phyloP scores from a whole-genome alignment of 2,113 vertebrate species.

The Alligator sinensis region DNA sequence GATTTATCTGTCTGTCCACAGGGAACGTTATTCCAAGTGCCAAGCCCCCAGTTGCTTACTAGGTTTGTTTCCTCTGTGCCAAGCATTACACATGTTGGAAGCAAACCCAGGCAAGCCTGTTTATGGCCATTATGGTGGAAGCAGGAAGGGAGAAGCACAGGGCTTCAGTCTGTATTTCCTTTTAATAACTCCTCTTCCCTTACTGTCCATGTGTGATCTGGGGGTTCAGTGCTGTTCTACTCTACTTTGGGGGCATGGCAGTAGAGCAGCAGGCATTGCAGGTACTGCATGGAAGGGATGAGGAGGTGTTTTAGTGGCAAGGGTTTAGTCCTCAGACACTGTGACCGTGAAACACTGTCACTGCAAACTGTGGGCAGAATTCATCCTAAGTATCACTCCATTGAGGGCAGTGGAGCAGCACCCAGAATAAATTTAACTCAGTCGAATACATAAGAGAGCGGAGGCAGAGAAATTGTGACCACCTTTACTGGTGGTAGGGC shows the following conservation, averaged over 20 bases:
- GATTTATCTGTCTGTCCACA: not conserved
- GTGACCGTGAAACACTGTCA: too few species aligned
- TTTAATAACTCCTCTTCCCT: not conserved
- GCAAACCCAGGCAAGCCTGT: not conserved
- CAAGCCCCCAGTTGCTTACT: accelerated
- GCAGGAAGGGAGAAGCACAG: not conserved
- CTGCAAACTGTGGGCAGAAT: not conserved
- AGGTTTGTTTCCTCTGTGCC: not conserved
- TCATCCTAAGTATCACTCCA: not conserved
- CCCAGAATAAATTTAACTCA: not conserved
- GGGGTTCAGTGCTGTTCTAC: not conserved
- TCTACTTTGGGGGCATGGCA: accelerated
- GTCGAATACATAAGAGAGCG: not conserved
- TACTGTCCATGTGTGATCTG: not conserved
- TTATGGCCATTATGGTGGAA: not conserved
- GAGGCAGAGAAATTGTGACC: not conserved
- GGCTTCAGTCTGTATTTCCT: accelerated
- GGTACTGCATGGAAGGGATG: not conserved
- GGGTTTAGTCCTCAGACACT: not conserved
- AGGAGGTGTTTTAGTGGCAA: not conserved
- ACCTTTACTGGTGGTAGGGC: not conserved
- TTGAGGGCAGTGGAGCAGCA: not conserved
- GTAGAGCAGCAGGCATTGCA: not conserved
- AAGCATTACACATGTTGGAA: accelerated
- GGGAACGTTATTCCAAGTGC: not conserved